Evolutionary conservation across 2,888 invertebrate genomes (phyloP).

Genomic region (Crioceris asparagi): DNA sequence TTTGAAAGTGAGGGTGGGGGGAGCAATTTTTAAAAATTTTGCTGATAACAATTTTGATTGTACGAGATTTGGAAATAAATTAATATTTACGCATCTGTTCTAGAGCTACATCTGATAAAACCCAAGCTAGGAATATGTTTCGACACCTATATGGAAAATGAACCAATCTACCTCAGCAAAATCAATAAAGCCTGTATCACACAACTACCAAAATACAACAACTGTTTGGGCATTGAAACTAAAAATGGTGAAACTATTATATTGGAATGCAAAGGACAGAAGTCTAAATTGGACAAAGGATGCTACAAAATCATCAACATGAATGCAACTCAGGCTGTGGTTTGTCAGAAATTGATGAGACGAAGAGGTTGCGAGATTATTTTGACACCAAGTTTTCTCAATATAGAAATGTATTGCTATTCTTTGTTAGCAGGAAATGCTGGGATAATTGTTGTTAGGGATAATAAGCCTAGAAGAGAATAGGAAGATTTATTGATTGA

Average conservation of each 20-base stretch:
- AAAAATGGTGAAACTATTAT: constrained; percentile 8
- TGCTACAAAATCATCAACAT: constrained; percentile 8
- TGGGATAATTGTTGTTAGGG: constrained; percentile 5
- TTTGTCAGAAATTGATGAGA: constrained; percentile 8
- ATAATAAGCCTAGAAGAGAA: background rate
- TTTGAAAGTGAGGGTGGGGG: no score
- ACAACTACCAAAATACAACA: constrained; percentile 5
- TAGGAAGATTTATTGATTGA: no score
- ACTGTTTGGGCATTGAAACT: constrained; percentile 8
- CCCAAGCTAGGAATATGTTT: constrained; percentile 8
- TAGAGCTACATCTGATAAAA: constrained; percentile 8
- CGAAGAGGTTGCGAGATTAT: constrained; percentile 9
- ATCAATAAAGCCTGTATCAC: constrained; percentile 4
- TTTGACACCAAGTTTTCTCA: constrained; percentile 2
- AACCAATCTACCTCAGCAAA: constrained; percentile 7
- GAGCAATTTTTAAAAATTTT: no score
- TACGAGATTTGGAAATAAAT: no score
- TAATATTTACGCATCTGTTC: constrained; percentile 1
- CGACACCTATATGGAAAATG: constrained; percentile 5
- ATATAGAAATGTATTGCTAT: constrained; percentile 9
- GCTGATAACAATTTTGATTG: no score
- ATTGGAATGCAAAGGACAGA: constrained; percentile 5
- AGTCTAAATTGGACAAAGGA: constrained; percentile 1
- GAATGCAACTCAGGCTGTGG: constrained; percentile 5
- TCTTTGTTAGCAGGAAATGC: background rate